Evolutionary conservation across 2,888 invertebrate genomes (phyloP).

Genomic region (Smittia sp.): DNA sequence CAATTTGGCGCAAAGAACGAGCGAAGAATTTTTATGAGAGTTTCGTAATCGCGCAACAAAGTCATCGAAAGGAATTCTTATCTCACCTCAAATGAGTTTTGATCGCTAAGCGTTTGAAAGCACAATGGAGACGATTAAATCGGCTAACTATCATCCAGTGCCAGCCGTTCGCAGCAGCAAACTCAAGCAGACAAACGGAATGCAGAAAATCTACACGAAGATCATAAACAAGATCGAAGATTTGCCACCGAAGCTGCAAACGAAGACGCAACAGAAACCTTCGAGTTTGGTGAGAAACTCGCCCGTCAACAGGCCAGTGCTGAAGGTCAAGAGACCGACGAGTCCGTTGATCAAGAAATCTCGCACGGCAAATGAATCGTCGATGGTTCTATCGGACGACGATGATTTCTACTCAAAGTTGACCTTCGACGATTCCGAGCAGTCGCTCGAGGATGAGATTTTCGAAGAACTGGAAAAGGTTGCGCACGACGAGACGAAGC

Average conservation of each 20-base stretch:
- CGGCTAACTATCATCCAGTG: slow-evolving; percentile 22
- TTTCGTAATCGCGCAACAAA: background rate
- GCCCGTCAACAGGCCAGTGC: background rate
- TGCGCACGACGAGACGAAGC: slow-evolving; percentile 53
- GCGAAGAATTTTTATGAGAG: background rate
- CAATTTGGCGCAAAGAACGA: background rate
- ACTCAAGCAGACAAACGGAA: slow-evolving; percentile 44
- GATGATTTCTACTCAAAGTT: slow-evolving; percentile 43
- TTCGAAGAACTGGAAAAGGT: slow-evolving; percentile 54
- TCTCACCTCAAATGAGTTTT: background rate
- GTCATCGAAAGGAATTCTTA: slow-evolving; percentile 1
- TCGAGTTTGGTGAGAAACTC: slow-evolving; percentile 25
- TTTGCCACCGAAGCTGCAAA: slow-evolving; percentile 48
- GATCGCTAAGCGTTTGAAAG: background rate
- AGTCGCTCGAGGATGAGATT: slow-evolving; percentile 53
- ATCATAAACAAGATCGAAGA: slow-evolving; percentile 48
- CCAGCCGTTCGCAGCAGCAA: slow-evolving; percentile 29
- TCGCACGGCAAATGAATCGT: background rate
- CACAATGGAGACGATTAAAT: slow-evolving; percentile 32
- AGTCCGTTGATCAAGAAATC: slow-evolving; percentile 14
- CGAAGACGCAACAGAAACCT: slow-evolving; percentile 15
- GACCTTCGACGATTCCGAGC: slow-evolving; percentile 49
- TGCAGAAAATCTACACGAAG: slow-evolving; percentile 48
- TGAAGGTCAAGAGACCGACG: background rate
- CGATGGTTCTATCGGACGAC: slow-evolving; percentile 27